Evolutionary conservation across 2,113 vertebrate genomes (phyloP).

Genomic region (Tychaedon coryphoeus): DNA sequence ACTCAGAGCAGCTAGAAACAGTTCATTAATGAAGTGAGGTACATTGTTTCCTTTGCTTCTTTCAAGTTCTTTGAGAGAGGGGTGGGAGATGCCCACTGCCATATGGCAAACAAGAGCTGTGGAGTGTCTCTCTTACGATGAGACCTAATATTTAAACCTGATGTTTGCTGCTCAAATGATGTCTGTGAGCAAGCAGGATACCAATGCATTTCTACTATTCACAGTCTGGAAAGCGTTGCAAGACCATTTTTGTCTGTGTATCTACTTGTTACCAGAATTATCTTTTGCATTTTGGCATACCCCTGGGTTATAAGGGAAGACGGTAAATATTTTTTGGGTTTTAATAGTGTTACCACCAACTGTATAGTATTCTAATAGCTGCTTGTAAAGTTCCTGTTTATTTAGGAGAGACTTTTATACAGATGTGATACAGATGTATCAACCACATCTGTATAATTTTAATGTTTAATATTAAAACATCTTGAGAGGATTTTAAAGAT

Average conservation of each 20-base stretch:
- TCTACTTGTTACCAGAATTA: neutral
- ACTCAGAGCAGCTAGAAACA: neutral
- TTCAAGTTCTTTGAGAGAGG: neutral
- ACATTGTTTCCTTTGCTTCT: accelerated
- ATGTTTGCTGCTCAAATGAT: neutral
- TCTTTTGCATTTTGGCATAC: neutral
- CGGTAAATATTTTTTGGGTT: neutral
- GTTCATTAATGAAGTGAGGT: neutral
- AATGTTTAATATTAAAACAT: neutral
- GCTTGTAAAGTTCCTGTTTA: neutral
- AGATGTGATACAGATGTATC: neutral
- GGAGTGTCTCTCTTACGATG: neutral
- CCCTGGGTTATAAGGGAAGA: neutral
- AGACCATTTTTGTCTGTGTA: neutral
- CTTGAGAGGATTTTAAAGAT: neutral
- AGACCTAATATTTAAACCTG: neutral
- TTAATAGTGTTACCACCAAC: neutral
- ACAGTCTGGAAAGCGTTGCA: neutral
- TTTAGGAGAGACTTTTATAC: neutral
- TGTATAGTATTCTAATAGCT: neutral
- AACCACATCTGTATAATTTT: neutral
- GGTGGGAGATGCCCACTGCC: neutral
- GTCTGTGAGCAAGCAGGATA: neutral
- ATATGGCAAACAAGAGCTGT: neutral
- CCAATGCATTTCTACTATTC: neutral